Conservation (phyloP, 2,113 vertebrate species). For the Ameiurus melas region DNA sequence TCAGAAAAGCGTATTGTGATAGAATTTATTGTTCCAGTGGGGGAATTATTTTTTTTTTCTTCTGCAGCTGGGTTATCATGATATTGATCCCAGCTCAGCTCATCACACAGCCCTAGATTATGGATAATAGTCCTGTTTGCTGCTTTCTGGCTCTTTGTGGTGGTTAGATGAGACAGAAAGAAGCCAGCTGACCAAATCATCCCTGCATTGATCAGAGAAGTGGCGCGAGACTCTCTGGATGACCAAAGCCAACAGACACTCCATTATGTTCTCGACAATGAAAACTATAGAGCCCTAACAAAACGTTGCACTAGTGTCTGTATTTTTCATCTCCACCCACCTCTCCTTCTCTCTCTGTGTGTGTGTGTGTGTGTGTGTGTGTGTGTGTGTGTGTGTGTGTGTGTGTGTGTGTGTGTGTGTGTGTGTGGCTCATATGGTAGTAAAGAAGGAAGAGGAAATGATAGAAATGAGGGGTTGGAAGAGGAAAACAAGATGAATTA, state of each 20-base stretch:
- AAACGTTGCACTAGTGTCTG: neutral
- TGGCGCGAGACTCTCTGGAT: slow-evolving; percentile 24
- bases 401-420: too few species aligned
- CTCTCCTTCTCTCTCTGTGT: neutral
- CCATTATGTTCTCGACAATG: slow-evolving; percentile 47
- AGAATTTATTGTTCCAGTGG: neutral
- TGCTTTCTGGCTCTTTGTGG: neutral
- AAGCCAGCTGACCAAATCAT: slow-evolving; percentile 34
- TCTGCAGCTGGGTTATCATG: slow-evolving; percentile 11
- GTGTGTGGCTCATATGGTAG: neutral
- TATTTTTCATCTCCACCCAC: neutral
- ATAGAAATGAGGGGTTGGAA: slow-evolving; percentile 6
- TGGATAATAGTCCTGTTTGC: slow-evolving; percentile 9
- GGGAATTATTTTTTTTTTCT: neutral
- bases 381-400: neutral
- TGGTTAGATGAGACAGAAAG: slow-evolving; percentile 24
- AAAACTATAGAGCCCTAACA: slow-evolving; percentile 48
- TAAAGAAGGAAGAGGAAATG: slow-evolving; percentile 19
- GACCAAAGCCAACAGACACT: slow-evolving; percentile 45
- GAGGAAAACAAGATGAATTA: slow-evolving; percentile 41
- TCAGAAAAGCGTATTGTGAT: neutral
- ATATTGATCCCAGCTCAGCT: neutral
- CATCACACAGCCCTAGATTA: slow-evolving; percentile 5
- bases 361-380: neutral
- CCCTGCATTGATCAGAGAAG: slow-evolving; percentile 35